Evolutionary conservation across 2,113 vertebrate genomes (phyloP).

Genomic region (Hippocampus zosterae): DNA sequence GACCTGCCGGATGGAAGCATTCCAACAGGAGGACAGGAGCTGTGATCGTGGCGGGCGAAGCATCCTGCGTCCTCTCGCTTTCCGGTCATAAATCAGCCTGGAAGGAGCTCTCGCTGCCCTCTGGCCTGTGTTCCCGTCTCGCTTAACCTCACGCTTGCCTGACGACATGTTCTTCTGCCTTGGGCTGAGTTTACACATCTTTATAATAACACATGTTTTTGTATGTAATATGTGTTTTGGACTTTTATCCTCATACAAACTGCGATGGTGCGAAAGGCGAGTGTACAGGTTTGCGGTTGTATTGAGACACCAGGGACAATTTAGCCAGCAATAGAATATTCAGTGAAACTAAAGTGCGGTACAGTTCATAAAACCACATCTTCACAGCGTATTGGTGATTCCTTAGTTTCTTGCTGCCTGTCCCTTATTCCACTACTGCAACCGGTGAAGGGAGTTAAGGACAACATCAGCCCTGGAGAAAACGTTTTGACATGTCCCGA

Average conservation of each 20-base stretch:
- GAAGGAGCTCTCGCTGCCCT: constrained; percentile 39
- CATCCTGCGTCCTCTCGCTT: constrained; percentile 59
- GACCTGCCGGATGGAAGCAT: constrained; percentile 22
- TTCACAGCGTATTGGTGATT: too few species aligned
- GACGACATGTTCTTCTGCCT: constrained; percentile 3
- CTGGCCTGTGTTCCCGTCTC: constrained; percentile 27
- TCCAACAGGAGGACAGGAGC: constrained; percentile 37
- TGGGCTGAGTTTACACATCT: background rate
- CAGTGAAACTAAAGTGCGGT: too few species aligned
- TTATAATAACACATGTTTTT: background rate
- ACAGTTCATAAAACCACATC: too few species aligned
- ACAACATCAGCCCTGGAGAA: too few species aligned
- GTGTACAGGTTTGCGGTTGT: too few species aligned
- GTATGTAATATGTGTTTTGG: background rate
- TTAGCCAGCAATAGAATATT: too few species aligned
- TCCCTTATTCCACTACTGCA: too few species aligned
- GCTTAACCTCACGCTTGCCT: constrained; percentile 25
- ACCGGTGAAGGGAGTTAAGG: too few species aligned
- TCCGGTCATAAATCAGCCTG: constrained; percentile 65
- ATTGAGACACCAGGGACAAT: too few species aligned
- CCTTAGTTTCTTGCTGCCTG: too few species aligned
- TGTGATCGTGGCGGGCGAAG: constrained; percentile 52
- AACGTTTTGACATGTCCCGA: too few species aligned
- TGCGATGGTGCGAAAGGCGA: background rate
- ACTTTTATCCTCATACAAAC: background rate